Evolutionary conservation across 2,797 vertebrate species (phyloP).

Genomic region (Nyctibius grandis): DNA sequence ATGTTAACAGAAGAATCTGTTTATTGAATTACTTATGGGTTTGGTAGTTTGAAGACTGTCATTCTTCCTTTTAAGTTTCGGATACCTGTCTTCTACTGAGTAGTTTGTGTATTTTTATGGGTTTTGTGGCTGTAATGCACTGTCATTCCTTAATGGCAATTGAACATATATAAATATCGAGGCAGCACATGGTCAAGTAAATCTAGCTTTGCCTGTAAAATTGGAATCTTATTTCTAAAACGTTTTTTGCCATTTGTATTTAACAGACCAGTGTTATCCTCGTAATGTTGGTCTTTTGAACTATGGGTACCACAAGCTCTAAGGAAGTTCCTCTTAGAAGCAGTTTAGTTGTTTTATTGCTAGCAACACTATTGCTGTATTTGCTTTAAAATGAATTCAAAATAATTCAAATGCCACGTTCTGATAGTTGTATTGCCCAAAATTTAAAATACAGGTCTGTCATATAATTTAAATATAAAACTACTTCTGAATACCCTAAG

Average conservation of each 20-base stretch:
- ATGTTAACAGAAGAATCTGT: neutral
- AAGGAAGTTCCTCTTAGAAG: neutral
- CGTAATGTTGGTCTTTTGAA: neutral
- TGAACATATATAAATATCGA: neutral
- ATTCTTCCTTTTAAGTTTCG: neutral
- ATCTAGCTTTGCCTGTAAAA: neutral
- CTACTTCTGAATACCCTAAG: neutral
- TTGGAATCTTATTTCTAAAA: neutral
- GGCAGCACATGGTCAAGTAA: neutral
- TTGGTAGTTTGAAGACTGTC: neutral
- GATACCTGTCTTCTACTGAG: neutral
- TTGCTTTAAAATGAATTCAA: neutral
- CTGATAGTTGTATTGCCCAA: neutral
- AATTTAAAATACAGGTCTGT: neutral
- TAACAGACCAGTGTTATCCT: neutral
- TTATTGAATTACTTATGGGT: neutral
- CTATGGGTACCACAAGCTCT: neutral
- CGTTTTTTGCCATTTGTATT: neutral
- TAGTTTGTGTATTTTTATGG: neutral
- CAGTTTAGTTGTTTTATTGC: neutral
- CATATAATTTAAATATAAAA: neutral
- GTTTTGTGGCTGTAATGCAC: neutral
- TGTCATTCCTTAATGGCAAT: neutral
- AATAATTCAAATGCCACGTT: neutral
- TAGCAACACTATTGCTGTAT: rapidly evolving